Conservation (phyloP, 2,113 vertebrate genomes). For the Sardina pilchardus region DNA sequence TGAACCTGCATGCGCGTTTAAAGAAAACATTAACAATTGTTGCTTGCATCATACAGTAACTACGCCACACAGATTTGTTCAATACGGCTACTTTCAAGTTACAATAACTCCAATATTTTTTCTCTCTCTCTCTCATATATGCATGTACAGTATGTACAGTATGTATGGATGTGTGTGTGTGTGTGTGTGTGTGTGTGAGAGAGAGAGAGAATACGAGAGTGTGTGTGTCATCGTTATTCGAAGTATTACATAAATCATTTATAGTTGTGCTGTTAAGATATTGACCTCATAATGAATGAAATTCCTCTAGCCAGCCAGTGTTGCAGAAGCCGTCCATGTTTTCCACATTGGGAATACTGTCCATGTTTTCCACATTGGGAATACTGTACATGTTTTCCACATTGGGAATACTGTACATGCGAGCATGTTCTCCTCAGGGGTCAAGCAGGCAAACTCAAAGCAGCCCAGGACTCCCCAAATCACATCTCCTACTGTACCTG, state of each 20-base stretch:
- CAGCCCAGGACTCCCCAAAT: constrained; percentile 6
- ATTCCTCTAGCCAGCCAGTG: not conserved
- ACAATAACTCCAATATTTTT: too few relatives aligned
- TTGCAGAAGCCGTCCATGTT: not conserved
- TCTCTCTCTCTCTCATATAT: too few relatives aligned
- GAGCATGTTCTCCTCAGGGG: not conserved
- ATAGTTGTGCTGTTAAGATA: not conserved
- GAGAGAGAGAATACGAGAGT: too few relatives aligned
- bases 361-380: not conserved
- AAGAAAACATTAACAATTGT: too few relatives aligned
- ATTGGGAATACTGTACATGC: not conserved
- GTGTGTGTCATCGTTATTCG: too few relatives aligned
- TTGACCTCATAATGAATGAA: not conserved
- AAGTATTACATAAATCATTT: not conserved
- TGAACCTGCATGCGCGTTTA: too few relatives aligned
- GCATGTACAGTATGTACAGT: too few relatives aligned
- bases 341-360: not conserved
- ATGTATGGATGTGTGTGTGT: too few relatives aligned
- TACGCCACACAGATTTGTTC: too few relatives aligned
- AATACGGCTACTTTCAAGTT: too few relatives aligned
- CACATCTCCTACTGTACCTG: constrained; percentile 21
- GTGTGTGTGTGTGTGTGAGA: too few relatives aligned
- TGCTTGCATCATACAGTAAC: too few relatives aligned
- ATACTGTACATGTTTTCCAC: not conserved
- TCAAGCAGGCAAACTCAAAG: constrained; percentile 9